Percentiles rank a stretch among this genome's conserved stretches.
Evolutionary conservation across 2,888 invertebrate genomes (phyloP).

Genomic region (Auanema freiburgensis): DNA sequence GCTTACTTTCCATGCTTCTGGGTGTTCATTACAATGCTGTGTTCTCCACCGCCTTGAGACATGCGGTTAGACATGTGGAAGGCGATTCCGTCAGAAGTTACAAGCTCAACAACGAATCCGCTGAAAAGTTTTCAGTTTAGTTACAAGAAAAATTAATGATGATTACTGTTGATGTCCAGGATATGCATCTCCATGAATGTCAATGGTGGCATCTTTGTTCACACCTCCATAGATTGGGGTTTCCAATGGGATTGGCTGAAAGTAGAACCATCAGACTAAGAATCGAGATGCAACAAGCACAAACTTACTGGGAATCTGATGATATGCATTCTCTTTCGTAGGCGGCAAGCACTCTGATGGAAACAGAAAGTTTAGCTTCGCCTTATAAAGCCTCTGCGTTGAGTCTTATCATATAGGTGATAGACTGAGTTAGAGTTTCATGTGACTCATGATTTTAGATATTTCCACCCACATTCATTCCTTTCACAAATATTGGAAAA

Average conservation of each 20-base stretch:
- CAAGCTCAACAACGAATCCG: constrained; percentile 21
- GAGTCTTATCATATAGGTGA: too few species aligned
- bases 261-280: not conserved
- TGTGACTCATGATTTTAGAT: constrained; percentile 21
- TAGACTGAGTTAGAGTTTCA: constrained; percentile 14
- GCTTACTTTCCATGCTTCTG: constrained; percentile 16
- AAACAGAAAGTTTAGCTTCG: constrained; percentile 19
- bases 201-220: constrained; percentile 16
- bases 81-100: constrained; percentile 17
- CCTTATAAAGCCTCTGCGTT: too few species aligned
- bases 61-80: constrained; percentile 17
- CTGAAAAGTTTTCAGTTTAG: too few species aligned
- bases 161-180: constrained; percentile 14
- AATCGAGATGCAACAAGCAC: not conserved
- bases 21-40: constrained; percentile 16
- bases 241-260: constrained; percentile 16
- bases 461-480: too few species aligned
- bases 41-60: constrained; percentile 15
- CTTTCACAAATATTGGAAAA: too few species aligned
- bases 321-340: constrained; percentile 14
- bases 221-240: constrained; percentile 20
- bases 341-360: constrained; percentile 11
- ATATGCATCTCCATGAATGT: constrained; percentile 10
- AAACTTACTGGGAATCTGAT: constrained; percentile 18
- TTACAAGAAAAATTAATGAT: too few species aligned